phyloP scores from a whole-genome alignment of 2,113 vertebrate species.

The Kryptolebias marmoratus region DNA sequence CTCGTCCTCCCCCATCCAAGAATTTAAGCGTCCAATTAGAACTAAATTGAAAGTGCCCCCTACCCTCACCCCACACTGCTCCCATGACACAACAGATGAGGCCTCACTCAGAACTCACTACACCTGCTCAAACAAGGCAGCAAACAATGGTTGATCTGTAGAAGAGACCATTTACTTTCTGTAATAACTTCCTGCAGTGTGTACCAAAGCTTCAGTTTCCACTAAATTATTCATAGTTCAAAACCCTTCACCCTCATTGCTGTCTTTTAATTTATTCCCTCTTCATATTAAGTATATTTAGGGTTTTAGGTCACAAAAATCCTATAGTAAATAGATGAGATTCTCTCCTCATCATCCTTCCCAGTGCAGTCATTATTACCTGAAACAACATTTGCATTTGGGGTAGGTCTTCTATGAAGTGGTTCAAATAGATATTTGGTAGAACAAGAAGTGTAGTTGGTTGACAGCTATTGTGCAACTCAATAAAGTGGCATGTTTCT shows the following conservation, averaged over 20 bases:
- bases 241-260: conserved; percentile 53
- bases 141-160: conserved; percentile 64
- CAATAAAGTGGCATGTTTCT: conserved; percentile 36
- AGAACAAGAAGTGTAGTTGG: conserved; percentile 8
- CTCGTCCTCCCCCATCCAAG: conserved; percentile 35
- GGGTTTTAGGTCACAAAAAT: conserved; percentile 39
- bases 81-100: conserved; percentile 47
- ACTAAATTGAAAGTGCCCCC: conserved; percentile 59
- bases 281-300: conserved; percentile 42
- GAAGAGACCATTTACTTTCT: conserved; percentile 36
- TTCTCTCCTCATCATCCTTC: not conserved
- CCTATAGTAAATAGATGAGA: conserved; percentile 11
- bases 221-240: conserved; percentile 72
- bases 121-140: conserved; percentile 67
- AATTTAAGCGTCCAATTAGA: conserved; percentile 75
- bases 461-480: conserved; percentile 35
- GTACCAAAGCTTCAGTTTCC: conserved; percentile 51
- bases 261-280: conserved; percentile 22
- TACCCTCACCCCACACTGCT: conserved; percentile 9
- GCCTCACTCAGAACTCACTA: conserved; percentile 13
- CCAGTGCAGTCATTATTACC: not conserved
- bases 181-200: conserved; percentile 60
- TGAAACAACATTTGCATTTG: conserved; percentile 15
- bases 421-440: conserved; percentile 27
- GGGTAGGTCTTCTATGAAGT: conserved; percentile 14